Evolutionary conservation across 2,797 vertebrate species (phyloP).

Genomic region (Euphonia xanthogaster): DNA sequence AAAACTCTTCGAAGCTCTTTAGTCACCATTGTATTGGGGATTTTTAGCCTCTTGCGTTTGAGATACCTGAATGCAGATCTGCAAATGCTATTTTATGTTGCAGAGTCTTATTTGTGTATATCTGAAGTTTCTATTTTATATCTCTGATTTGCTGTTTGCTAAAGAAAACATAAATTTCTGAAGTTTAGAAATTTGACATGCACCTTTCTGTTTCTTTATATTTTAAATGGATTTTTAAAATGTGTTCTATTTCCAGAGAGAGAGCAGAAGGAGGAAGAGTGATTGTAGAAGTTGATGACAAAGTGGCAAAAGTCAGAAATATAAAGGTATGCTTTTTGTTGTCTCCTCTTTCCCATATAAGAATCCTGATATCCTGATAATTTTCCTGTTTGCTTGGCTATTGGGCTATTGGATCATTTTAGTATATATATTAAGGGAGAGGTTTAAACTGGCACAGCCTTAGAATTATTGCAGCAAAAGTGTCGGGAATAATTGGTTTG

Average conservation of each 20-base stretch:
- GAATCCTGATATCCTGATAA: not conserved
- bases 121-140: not conserved
- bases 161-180: not conserved
- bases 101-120: not conserved
- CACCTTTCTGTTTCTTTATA: not conserved
- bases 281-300: conserved; percentile 90
- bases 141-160: not conserved
- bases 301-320: conserved; percentile 87
- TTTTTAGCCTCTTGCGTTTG: rapidly evolving
- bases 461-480: not conserved
- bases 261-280: conserved; percentile 83
- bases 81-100: not conserved
- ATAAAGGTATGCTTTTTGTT: conserved; percentile 83
- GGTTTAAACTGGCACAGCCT: not conserved
- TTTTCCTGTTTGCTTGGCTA: not conserved
- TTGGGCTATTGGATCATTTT: not conserved
- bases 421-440: not conserved
- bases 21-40: not conserved
- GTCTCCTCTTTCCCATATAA: not conserved
- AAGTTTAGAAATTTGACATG: not conserved
- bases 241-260: conserved; percentile 82
- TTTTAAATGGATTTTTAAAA: not conserved
- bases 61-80: not conserved
- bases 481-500: not conserved
- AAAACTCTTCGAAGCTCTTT: not conserved